Percentiles rank a stretch among this genome's conserved stretches.
phyloP scores from a whole-genome alignment of 1,140 invertebrate genomes.

The Aporrectodea caliginosa region DNA sequence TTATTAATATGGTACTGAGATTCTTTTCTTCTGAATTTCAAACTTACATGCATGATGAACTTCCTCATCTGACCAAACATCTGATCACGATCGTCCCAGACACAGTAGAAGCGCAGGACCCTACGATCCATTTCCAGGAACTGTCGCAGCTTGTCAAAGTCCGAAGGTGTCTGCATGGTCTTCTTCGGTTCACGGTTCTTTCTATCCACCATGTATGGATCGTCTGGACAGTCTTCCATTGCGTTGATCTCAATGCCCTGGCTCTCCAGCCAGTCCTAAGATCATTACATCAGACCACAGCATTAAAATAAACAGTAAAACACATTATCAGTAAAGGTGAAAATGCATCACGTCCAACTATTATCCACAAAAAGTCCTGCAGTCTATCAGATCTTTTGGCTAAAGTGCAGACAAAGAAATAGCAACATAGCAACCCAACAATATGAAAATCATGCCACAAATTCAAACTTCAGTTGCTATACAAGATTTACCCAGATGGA shows the following conservation, averaged over 20 bases:
- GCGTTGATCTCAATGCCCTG: slow-evolving; percentile 73
- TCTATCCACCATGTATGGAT: slow-evolving; percentile 63
- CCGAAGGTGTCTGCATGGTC: slow-evolving; percentile 42
- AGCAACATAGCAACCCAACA: too few relatives aligned
- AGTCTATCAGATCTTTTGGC: too few relatives aligned
- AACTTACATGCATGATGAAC: slow-evolving; percentile 45
- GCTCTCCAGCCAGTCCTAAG: slow-evolving; percentile 71
- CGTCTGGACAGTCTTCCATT: slow-evolving; percentile 65
- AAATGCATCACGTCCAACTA: too few relatives aligned
- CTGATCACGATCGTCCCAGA: slow-evolving; percentile 66
- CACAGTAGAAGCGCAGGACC: slow-evolving; percentile 67
- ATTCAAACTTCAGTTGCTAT: too few relatives aligned
- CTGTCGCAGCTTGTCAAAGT: slow-evolving; percentile 54
- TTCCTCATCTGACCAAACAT: slow-evolving; percentile 55
- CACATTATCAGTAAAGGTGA: too few relatives aligned
- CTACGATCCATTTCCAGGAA: slow-evolving; percentile 56
- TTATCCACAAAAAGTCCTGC: too few relatives aligned
- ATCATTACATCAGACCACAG: neutral
- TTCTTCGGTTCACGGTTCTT: neutral
- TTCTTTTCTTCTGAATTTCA: neutral
- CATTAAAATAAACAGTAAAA: too few relatives aligned
- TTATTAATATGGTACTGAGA: too few relatives aligned
- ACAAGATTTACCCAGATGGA: too few relatives aligned
- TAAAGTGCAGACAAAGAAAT: too few relatives aligned
- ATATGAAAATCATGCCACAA: too few relatives aligned